Evolutionary conservation across 2,113 vertebrate genomes (phyloP).

Genomic region (Corydoras sp.): DNA sequence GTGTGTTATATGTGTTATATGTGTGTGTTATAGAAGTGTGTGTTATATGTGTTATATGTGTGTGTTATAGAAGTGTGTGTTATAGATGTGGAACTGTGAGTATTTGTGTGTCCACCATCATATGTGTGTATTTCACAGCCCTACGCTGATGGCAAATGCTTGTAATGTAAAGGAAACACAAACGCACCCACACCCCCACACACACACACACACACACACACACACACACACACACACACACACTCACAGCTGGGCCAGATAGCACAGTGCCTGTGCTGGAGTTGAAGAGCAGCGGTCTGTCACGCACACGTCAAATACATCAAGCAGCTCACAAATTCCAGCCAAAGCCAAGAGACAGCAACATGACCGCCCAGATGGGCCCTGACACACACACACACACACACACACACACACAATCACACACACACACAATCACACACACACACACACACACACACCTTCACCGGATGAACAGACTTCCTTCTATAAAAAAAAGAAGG

Average conservation of each 20-base stretch:
- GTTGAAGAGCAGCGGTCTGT: constrained; percentile 70
- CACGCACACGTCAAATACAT: constrained; percentile 82
- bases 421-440: too few relatives aligned
- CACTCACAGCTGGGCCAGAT: constrained; percentile 67
- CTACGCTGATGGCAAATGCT: constrained; percentile 33
- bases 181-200: too few relatives aligned
- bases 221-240: constrained; percentile 54
- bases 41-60: too few relatives aligned
- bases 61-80: too few relatives aligned
- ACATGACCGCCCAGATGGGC: constrained; percentile 61
- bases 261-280: constrained; percentile 62
- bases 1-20: too few relatives aligned
- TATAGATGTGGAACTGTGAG: too few relatives aligned
- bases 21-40: too few relatives aligned
- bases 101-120: too few relatives aligned
- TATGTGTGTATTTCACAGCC: constrained; percentile 11
- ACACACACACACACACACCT: too few relatives aligned
- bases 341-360: constrained; percentile 56
- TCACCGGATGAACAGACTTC: too few relatives aligned
- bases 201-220: constrained; percentile 40
- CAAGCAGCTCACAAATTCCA: constrained; percentile 79
- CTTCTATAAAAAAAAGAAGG: too few relatives aligned
- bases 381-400: constrained; percentile 27
- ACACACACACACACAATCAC: constrained; percentile 32
- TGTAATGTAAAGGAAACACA: constrained; percentile 39